Percentiles rank a stretch among this genome's conserved stretches.
Conservation (phyloP, 1,140 invertebrate species). For the Gyrodactylus bullatarudis region DNA sequence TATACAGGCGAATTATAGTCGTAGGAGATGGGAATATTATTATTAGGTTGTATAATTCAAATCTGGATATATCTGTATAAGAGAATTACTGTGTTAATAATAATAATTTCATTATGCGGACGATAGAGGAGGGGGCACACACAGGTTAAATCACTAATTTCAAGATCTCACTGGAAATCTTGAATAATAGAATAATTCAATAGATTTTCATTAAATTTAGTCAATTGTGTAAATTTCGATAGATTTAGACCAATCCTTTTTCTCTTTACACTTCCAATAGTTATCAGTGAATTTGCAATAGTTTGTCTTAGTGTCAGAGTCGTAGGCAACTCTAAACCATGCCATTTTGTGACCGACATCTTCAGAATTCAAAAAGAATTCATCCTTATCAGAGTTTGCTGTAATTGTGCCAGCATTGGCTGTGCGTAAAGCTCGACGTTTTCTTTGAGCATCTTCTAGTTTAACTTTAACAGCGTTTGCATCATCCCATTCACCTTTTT, state of each 20-base stretch:
- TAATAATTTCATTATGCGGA: too few relatives aligned
- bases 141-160: too few relatives aligned
- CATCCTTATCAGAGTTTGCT: neutral
- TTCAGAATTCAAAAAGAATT: neutral
- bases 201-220: too few relatives aligned
- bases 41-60: too few relatives aligned
- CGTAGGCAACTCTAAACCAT: slow-evolving; percentile 57
- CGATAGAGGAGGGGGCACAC: too few relatives aligned
- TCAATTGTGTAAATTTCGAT: slow-evolving; percentile 54
- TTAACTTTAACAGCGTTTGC: slow-evolving; percentile 54
- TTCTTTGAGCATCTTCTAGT: slow-evolving; percentile 67
- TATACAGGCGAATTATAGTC: too few relatives aligned
- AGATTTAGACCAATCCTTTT: slow-evolving; percentile 53
- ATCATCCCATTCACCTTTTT: slow-evolving; percentile 69
- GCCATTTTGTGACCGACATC: slow-evolving; percentile 31
- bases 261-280: slow-evolving; percentile 69
- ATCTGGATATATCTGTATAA: too few relatives aligned
- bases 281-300: slow-evolving; percentile 48
- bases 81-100: too few relatives aligned
- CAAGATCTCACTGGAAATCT: too few relatives aligned
- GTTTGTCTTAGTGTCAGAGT: slow-evolving; percentile 38
- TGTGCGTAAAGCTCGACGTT: slow-evolving; percentile 12
- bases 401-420: neutral
- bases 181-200: too few relatives aligned
- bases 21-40: too few relatives aligned